Base-by-base conservation (phyloP, 2,888 invertebrate genomes). In the Drosophila basisetae region DNA sequence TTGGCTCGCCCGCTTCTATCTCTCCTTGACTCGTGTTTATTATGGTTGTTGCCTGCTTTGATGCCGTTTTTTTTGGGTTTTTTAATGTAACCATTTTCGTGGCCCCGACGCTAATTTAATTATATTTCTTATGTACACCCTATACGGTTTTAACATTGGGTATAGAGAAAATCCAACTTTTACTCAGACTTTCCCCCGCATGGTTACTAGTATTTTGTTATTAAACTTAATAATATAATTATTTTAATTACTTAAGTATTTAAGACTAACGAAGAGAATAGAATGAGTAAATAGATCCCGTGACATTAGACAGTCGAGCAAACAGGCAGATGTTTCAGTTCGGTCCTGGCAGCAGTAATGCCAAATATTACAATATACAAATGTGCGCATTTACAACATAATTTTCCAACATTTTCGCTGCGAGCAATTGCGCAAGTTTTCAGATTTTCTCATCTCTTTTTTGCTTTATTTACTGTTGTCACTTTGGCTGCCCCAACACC, bases 401-500 rank as follows among this genome's bases (percentile, higher is more conserved):
- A 82, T 88, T 84, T 78, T 73, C 65, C 73, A 76, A 76, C 76
- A 76, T 75, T 84, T 83, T 82, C 60, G 72, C 73, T 59, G 76
- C 52, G 54, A 64, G 37, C 37, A 18, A 16, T 68, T 43, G 72
- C 77, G 49, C 66, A 65, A 54, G 28, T 73, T 67, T 63, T 59
- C 59, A 58, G 68, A 70, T 59, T 58, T 56, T 43, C 68, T 49
- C 49, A 16, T 53, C 43, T 49, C 60, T 35, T 75, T 66, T 59
- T 66, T 66, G n/a, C 47, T 73, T 82, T 85, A 88, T 80, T 86
- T 83, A 83, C 78, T 73, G 82, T 65, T 82, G 82, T 76, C 64
- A 69, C 66, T 76, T 70, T 63, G 75, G 73, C 67, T 68, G 39
- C 59, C 59, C 55, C 59, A 65, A 77, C 61, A 65, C 59, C 72